Conservation (phyloP, 2,113 vertebrate species). For the Ia io region DNA sequence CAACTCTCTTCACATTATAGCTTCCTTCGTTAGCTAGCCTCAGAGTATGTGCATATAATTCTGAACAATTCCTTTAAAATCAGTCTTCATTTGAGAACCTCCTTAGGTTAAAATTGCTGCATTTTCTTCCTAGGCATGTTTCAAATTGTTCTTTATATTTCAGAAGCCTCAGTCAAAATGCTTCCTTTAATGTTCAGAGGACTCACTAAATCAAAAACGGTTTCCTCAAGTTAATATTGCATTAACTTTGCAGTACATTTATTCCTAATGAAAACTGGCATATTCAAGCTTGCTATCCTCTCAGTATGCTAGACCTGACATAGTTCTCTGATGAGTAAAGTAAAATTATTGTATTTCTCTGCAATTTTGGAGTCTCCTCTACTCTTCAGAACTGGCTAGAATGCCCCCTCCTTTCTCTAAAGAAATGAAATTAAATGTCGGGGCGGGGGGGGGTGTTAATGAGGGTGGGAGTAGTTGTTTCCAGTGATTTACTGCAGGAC, state of each 20-base stretch:
- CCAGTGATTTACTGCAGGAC: background rate
- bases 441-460: background rate
- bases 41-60: background rate
- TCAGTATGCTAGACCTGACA: background rate
- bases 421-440: slow-evolving; percentile 15
- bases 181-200: slow-evolving; percentile 18
- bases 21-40: slow-evolving; percentile 5
- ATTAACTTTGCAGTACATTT: slow-evolving; percentile 2
- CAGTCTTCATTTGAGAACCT: slow-evolving; percentile 35
- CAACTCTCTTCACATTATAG: slow-evolving; percentile 3
- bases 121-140: slow-evolving; percentile 47
- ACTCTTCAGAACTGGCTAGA: slow-evolving; percentile 1
- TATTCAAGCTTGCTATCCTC: background rate
- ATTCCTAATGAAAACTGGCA: slow-evolving; percentile 41
- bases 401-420: background rate
- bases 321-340: slow-evolving; percentile 22
- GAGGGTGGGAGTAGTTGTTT: background rate
- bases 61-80: slow-evolving; percentile 19
- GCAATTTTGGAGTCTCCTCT: background rate
- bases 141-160: slow-evolving; percentile 30
- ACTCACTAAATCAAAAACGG: slow-evolving; percentile 31
- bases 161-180: background rate
- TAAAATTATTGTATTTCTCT: slow-evolving; percentile 19
- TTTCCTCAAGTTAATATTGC: slow-evolving; percentile 33
- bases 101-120: background rate